Evolutionary conservation across 2,797 vertebrate genomes (phyloP).

Genomic region (Ciconia nigra): DNA sequence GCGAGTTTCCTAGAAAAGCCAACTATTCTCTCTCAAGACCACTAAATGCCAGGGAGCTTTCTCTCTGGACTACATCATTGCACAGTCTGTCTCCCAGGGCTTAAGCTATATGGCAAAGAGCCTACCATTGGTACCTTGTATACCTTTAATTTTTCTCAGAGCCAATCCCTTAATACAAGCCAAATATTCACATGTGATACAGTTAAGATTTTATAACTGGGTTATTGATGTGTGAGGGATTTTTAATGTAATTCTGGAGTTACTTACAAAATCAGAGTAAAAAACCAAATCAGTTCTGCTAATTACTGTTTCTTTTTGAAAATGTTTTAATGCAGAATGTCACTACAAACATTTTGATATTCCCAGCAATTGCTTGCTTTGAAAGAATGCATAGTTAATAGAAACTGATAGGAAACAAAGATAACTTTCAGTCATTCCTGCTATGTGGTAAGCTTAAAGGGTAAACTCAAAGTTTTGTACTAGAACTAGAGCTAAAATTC

Average conservation of each 20-base stretch:
- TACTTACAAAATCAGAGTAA: not conserved
- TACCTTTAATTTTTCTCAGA: not conserved
- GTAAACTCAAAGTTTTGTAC: not conserved
- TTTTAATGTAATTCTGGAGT: not conserved
- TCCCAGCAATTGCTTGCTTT: not conserved
- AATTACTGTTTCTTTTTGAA: not conserved
- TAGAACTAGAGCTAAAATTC: not conserved
- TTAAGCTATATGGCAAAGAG: not conserved
- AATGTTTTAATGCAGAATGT: not conserved
- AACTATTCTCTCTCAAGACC: not conserved
- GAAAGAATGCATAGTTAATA: not conserved
- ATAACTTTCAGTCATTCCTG: not conserved
- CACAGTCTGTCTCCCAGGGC: not conserved
- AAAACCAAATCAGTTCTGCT: not conserved
- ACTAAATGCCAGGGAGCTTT: not conserved
- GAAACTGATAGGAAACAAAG: not conserved
- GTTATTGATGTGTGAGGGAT: not conserved
- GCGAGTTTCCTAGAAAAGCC: not conserved
- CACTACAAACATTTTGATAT: not conserved
- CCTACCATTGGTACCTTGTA: not conserved
- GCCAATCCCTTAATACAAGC: not conserved
- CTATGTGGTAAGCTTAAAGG: not conserved
- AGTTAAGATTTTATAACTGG: not conserved
- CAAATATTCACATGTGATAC: not conserved
- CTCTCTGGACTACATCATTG: not conserved